Conservation (phyloP, 2,888 invertebrate species). For the Macrosiphum euphorbiae region DNA sequence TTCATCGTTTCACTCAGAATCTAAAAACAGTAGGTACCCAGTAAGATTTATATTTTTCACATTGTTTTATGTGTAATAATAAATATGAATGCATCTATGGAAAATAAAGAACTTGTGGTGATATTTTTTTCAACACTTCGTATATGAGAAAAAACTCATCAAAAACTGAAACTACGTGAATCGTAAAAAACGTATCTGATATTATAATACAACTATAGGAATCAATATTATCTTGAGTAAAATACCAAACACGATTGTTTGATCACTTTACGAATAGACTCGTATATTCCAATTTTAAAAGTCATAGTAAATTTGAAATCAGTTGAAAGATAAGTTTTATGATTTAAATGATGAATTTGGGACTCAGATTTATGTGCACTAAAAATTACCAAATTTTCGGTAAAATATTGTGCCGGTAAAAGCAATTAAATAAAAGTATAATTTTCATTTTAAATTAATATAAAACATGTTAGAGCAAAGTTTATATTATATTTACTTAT, state of each 20-base stretch:
- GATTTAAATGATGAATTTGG: background rate
- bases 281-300: background rate
- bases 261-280: background rate
- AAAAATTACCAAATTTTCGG: background rate
- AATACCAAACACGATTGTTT: background rate
- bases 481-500: background rate
- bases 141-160: background rate
- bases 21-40: background rate
- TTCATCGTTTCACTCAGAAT: no score
- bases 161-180: background rate
- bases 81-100: background rate
- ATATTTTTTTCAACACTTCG: background rate
- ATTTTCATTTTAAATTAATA: background rate
- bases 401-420: background rate
- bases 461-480: background rate
- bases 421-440: background rate
- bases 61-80: background rate
- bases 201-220: background rate
- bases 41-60: background rate
- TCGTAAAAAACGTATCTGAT: no score
- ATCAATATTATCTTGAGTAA: background rate
- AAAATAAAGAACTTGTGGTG: background rate
- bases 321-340: background rate
- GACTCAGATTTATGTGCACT: background rate
- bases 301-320: background rate